Conservation (phyloP, 2,888 invertebrate species). For the Tiphia femorata region DNA sequence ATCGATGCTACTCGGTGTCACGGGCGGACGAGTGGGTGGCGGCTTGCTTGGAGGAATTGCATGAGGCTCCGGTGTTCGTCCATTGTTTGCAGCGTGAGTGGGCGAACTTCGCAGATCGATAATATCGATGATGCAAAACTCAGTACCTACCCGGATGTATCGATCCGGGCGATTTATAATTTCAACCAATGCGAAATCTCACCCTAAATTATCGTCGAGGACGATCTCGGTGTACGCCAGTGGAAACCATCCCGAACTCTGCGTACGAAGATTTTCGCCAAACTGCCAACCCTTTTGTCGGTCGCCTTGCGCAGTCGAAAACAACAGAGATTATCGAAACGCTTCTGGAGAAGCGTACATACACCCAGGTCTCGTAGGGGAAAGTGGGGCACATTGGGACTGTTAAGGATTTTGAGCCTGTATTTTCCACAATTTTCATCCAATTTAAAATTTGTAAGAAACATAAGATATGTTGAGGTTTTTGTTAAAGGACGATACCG, state of each 20-base stretch:
- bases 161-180: background rate
- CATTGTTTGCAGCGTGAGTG: constrained; percentile 59
- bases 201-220: constrained; percentile 77
- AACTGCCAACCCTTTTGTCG: constrained; percentile 97
- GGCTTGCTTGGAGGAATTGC: constrained; percentile 64
- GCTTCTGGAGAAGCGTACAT: too few relatives aligned
- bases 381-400: too few relatives aligned
- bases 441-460: too few relatives aligned
- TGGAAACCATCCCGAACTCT: constrained; percentile 95
- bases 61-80: constrained; percentile 59
- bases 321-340: too few relatives aligned
- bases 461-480: too few relatives aligned
- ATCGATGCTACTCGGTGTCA: constrained; percentile 60
- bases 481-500: too few relatives aligned
- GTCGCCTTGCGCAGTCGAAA: constrained; percentile 74
- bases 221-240: constrained; percentile 92
- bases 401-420: too few relatives aligned
- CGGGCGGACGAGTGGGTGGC: constrained; percentile 63
- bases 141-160: too few relatives aligned
- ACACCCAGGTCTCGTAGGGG: too few relatives aligned
- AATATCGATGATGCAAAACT: constrained; percentile 6
- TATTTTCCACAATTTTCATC: too few relatives aligned
- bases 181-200: constrained; percentile 48
- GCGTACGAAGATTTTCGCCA: constrained; percentile 93
- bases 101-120: constrained; percentile 43